A percentile compares a stretch with the other conserved stretches of the same genome.
These are phyloP conservation scores for Phylloscopus trochilus DNA, from an alignment of 2,113 vertebrate species.

Conservation along the genomic window DNA sequence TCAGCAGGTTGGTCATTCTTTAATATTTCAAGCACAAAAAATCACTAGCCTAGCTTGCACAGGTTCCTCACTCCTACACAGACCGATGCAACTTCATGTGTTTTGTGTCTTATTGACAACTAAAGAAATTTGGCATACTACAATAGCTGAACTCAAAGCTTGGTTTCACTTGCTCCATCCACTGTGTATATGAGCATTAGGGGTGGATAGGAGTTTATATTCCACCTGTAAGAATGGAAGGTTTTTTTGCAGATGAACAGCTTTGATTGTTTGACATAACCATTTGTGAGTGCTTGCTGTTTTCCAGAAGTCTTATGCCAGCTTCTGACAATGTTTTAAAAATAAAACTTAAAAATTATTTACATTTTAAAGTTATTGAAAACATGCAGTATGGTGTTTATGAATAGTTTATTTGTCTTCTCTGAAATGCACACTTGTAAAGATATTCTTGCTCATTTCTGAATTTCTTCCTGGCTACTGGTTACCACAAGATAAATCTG, in stretches of 20 bases:
- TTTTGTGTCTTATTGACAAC: background rate
- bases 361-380: background rate
- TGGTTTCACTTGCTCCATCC: background rate
- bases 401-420: background rate
- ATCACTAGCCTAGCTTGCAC: background rate
- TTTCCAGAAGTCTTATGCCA: background rate
- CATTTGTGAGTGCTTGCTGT: background rate
- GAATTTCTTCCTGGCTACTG: background rate
- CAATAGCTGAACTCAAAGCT: background rate
- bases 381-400: background rate
- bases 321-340: background rate
- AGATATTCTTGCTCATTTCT: background rate
- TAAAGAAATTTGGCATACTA: background rate
- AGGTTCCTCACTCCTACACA: background rate
- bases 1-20: background rate
- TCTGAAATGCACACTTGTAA: background rate
- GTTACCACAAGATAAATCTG: background rate
- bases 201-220: rapidly evolving
- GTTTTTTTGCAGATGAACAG: background rate
- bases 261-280: background rate
- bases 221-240: background rate
- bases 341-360: background rate
- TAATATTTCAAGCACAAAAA: background rate
- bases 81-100: background rate
- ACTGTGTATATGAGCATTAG: background rate